Percentiles rank a stretch among this genome's conserved stretches.
These are phyloP conservation scores for Excalfactoria chinensis DNA, from an alignment of 2,113 vertebrate genomes.

Conservation along the genomic window DNA sequence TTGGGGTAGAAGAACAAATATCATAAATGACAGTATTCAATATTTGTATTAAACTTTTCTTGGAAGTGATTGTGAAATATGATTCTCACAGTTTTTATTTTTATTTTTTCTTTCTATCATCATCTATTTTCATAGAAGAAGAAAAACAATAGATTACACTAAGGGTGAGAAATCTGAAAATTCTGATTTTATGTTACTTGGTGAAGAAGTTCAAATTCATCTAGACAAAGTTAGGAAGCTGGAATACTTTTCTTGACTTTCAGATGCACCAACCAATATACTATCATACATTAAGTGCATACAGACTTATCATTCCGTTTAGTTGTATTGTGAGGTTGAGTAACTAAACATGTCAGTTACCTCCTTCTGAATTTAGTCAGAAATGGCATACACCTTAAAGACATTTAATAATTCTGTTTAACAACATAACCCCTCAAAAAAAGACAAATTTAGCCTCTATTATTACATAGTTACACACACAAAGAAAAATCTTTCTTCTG, in stretches of 20 bases:
- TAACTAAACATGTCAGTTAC: neutral
- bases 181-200: neutral
- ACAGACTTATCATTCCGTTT: neutral
- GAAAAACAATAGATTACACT: neutral
- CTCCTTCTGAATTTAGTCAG: neutral
- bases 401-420: neutral
- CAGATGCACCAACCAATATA: neutral
- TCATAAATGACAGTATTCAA: neutral
- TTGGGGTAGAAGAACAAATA: neutral
- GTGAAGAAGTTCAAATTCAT: neutral
- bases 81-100: neutral
- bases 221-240: neutral
- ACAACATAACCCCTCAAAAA: neutral
- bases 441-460: neutral
- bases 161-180: neutral
- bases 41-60: neutral
- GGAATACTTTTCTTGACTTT: neutral
- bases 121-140: neutral
- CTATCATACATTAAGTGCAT: neutral
- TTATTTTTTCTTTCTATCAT: neutral
- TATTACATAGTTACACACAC: neutral
- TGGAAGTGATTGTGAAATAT: neutral
- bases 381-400: neutral
- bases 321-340: neutral
- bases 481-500: neutral